phyloP scores from a whole-genome alignment of 2,888 invertebrate species.

The Eurois occulta region DNA sequence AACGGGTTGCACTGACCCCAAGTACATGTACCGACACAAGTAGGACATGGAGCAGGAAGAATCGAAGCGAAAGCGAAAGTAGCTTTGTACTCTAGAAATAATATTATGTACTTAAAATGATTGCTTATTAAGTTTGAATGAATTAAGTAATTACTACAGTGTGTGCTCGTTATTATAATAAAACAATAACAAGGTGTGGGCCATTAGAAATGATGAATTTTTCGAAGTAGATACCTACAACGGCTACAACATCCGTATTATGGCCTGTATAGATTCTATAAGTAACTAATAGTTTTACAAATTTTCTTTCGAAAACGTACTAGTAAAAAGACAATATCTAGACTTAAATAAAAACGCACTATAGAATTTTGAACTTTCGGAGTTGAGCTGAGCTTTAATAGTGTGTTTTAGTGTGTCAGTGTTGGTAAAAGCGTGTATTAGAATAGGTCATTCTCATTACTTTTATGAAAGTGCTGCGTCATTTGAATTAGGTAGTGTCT shows the following conservation, averaged over 20 bases:
- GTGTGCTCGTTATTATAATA: not conserved
- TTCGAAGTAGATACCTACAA: not conserved
- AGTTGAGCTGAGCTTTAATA: not conserved
- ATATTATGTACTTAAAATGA: not conserved
- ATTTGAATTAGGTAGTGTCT: not conserved
- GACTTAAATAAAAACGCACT: too few relatives aligned
- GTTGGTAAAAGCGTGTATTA: not conserved
- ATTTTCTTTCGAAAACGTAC: not conserved
- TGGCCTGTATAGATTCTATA: too few relatives aligned
- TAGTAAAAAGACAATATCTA: not conserved
- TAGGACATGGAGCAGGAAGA: not conserved
- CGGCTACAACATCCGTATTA: not conserved
- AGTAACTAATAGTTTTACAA: not conserved
- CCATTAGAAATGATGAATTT: conserved; percentile 3
- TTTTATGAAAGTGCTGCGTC: not conserved
- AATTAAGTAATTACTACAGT: not conserved
- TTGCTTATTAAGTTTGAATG: not conserved
- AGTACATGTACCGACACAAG: not conserved
- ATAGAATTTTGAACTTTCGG: not conserved
- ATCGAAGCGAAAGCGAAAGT: not conserved
- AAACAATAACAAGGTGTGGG: not conserved
- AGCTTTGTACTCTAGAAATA: not conserved
- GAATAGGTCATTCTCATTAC: not conserved
- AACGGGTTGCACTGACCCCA: not conserved
- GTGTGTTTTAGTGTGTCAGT: not conserved